Percentiles rank a stretch among this genome's conserved stretches.
Conservation (phyloP, 2,797 vertebrate genomes). For the Melanotaenia maccullochi region DNA sequence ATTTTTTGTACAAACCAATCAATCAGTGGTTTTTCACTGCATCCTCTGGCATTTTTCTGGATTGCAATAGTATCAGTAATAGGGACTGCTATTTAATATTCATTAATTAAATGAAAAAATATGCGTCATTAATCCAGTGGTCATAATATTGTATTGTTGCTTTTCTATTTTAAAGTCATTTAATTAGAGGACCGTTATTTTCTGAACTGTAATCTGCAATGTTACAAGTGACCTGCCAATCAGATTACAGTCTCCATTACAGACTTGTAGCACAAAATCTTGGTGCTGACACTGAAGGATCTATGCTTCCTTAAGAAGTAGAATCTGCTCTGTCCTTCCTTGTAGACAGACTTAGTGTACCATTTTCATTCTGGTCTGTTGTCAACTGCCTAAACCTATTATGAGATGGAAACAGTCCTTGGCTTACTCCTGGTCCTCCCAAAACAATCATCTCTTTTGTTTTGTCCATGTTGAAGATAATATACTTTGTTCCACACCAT, state of each 20-base stretch:
- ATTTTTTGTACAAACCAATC: not conserved
- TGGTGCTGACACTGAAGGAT: not conserved
- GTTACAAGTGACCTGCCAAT: not conserved
- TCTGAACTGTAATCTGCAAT: not conserved
- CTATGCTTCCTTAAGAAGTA: no score
- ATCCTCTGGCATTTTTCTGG: not conserved
- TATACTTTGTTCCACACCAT: no score
- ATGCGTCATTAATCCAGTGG: not conserved
- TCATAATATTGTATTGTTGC: not conserved
- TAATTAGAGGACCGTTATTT: not conserved
- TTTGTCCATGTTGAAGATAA: not conserved
- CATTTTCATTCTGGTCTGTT: not conserved
- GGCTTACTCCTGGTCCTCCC: not conserved
- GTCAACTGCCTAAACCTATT: not conserved
- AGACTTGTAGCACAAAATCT: not conserved
- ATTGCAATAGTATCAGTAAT: not conserved
- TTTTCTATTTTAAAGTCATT: not conserved
- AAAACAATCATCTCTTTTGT: not conserved
- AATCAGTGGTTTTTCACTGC: not conserved
- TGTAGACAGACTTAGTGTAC: not conserved
- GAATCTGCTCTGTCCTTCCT: no score
- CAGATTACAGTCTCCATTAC: not conserved
- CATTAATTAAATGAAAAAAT: not conserved
- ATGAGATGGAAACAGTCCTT: not conserved
- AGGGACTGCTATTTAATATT: not conserved